A percentile compares a stretch with the other conserved stretches of the same genome.
phyloP scores from a whole-genome alignment of 2,797 vertebrate genomes.

The Euphonia xanthogaster region DNA sequence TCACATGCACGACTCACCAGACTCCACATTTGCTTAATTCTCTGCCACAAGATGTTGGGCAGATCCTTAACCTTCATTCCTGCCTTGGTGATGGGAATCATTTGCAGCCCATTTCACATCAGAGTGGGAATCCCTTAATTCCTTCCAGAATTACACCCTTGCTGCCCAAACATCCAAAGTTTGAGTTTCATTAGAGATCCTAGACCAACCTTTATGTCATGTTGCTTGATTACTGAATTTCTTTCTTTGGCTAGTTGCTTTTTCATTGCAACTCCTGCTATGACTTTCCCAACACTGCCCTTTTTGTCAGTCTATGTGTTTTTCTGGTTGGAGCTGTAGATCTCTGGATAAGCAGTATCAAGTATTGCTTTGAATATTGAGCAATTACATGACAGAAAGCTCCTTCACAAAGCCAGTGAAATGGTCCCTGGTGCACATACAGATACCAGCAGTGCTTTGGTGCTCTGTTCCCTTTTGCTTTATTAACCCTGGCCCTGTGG shows the following conservation, averaged over 20 bases:
- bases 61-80: neutral
- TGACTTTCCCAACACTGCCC: neutral
- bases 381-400: conserved; percentile 33
- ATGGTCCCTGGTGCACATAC: neutral
- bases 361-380: conserved; percentile 41
- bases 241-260: neutral
- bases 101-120: neutral
- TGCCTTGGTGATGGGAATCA: neutral
- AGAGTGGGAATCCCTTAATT: neutral
- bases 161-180: neutral
- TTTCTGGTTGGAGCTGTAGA: neutral
- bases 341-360: neutral
- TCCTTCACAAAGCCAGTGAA: neutral
- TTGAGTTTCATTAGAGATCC: neutral
- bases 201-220: neutral
- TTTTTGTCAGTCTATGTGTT: conserved; percentile 1
- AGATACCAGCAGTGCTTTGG: conserved; percentile 20
- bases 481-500: conserved; percentile 31
- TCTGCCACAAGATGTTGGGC: neutral
- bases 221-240: neutral
- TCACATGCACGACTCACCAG: neutral
- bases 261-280: neutral
- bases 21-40: neutral
- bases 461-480: conserved; percentile 46
- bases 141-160: neutral